A percentile compares a stretch with the other conserved stretches of the same genome.
Evolutionary conservation across 2,113 vertebrate species (phyloP).

Genomic region (Calidris pugnax): DNA sequence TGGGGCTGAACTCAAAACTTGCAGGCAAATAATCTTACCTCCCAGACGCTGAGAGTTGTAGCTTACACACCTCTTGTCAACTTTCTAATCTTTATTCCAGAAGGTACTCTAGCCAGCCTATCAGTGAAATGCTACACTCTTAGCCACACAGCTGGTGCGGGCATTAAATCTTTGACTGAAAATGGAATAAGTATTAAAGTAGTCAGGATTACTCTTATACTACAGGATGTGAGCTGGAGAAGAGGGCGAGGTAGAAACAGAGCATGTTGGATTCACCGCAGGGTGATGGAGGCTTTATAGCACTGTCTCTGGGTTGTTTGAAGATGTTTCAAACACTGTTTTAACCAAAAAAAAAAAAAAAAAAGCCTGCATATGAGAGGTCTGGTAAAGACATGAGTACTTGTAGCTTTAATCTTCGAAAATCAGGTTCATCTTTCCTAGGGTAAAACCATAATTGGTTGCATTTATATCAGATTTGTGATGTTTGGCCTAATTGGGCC

Average conservation of each 20-base stretch:
- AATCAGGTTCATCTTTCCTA: neutral
- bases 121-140: constrained; percentile 11
- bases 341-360: neutral
- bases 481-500: neutral
- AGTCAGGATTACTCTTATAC: neutral
- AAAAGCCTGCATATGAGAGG: neutral
- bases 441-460: neutral
- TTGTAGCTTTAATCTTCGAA: neutral
- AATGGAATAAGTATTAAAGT: constrained; percentile 9
- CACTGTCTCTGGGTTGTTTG: neutral
- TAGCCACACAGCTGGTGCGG: neutral
- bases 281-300: neutral
- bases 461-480: neutral
- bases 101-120: neutral
- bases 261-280: neutral
- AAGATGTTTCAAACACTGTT: neutral
- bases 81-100: constrained; percentile 34
- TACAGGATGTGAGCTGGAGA: neutral
- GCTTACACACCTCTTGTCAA: neutral
- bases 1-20: constrained; percentile 7
- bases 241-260: neutral
- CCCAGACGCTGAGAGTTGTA: neutral
- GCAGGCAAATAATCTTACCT: neutral
- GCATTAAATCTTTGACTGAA: constrained; percentile 27
- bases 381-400: neutral